Percentiles rank a stretch among this genome's conserved stretches.
These are phyloP conservation scores for Scyliorhinus canicula DNA, from an alignment of 2,797 vertebrate genomes.

Conservation along the genomic window DNA sequence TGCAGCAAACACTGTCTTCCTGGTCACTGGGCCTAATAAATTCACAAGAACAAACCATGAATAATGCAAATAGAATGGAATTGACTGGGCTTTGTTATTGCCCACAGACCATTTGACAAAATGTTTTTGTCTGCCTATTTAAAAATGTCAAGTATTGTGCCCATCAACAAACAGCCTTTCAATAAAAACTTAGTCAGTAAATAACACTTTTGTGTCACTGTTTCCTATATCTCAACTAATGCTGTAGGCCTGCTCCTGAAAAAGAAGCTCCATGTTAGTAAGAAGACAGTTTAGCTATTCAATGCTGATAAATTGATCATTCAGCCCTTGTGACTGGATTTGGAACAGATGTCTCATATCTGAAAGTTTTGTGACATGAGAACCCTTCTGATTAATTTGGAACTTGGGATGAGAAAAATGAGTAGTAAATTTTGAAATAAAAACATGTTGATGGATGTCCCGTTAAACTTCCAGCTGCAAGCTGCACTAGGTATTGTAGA, in stretches of 20 bases:
- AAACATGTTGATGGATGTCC: background rate
- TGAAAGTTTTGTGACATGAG: background rate
- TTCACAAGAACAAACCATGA: background rate
- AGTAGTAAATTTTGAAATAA: background rate
- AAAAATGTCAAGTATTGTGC: background rate
- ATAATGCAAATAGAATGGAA: background rate
- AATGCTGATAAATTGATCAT: background rate
- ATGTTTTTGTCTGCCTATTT: background rate
- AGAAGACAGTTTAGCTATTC: background rate
- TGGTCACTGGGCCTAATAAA: too few relatives aligned
- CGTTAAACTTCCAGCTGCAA: background rate
- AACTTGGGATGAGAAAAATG: background rate
- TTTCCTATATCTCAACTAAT: background rate
- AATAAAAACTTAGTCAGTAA: background rate
- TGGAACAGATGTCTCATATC: background rate
- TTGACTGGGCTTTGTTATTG: background rate
- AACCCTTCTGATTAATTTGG: background rate
- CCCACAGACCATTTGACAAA: background rate
- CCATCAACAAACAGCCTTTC: background rate
- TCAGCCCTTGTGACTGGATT: background rate
- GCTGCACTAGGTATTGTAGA: too few relatives aligned
- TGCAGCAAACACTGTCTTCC: too few relatives aligned
- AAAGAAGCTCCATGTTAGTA: background rate
- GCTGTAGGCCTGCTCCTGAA: background rate
- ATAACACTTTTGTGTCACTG: background rate